phyloP scores from a whole-genome alignment of 2,797 vertebrate genomes.

The Artibeus lituratus region DNA sequence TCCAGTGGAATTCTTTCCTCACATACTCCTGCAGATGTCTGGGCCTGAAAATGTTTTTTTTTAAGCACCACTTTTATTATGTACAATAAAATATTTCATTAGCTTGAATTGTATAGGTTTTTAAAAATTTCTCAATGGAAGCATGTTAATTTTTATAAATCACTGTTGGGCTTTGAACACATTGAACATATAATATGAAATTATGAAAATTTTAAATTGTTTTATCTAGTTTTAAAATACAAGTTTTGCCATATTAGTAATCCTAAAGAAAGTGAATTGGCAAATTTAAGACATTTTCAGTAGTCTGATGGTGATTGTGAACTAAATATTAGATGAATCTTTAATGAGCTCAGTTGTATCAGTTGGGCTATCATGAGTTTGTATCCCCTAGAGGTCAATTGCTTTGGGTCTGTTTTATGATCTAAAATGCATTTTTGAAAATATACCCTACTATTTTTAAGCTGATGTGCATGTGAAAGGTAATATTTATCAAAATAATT shows the following conservation, averaged over 20 bases:
- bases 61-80: slow-evolving; percentile 64
- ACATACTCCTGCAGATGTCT: slow-evolving; percentile 45
- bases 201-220: slow-evolving; percentile 39
- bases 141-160: slow-evolving; percentile 61
- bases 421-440: slow-evolving; percentile 26
- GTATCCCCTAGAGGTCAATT: not conserved
- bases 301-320: slow-evolving; percentile 6
- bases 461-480: slow-evolving; percentile 11
- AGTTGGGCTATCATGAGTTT: not conserved
- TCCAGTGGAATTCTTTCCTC: slow-evolving; percentile 67
- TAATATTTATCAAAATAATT: slow-evolving; percentile 6
- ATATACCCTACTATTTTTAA: slow-evolving; percentile 5
- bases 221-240: slow-evolving; percentile 54
- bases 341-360: not conserved
- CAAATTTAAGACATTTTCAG: slow-evolving; percentile 16
- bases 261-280: slow-evolving; percentile 53
- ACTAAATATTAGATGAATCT: not conserved
- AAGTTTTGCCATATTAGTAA: slow-evolving; percentile 1
- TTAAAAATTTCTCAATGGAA: slow-evolving; percentile 60
- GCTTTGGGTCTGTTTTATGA: slow-evolving; percentile 3
- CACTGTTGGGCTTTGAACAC: slow-evolving; percentile 53
- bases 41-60: slow-evolving; percentile 56
- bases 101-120: slow-evolving; percentile 70
- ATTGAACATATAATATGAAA: slow-evolving; percentile 55
- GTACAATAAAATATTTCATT: slow-evolving; percentile 62